Evolutionary conservation across 2,888 invertebrate genomes (phyloP).

Genomic region (Mythimna albipuncta): DNA sequence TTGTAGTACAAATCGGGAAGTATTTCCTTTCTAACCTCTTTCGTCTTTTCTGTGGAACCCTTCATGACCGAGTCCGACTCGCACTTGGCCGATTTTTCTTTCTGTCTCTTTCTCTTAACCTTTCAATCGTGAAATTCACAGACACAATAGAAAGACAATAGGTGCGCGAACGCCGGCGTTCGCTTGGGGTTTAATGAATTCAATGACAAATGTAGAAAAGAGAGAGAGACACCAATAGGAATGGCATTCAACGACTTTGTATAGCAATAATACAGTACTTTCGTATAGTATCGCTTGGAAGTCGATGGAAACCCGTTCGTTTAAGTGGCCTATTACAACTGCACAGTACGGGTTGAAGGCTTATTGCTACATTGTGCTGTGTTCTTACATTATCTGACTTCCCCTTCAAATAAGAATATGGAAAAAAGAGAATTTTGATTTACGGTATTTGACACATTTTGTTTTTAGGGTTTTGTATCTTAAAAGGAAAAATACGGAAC

Average conservation of each 20-base stretch:
- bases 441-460: neutral
- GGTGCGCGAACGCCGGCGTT: too few relatives aligned
- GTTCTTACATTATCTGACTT: slow-evolving; percentile 22
- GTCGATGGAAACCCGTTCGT: slow-evolving; percentile 47
- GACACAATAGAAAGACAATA: too few relatives aligned
- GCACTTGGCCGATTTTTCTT: too few relatives aligned
- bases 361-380: slow-evolving; percentile 35
- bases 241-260: slow-evolving; percentile 28
- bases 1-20: too few relatives aligned
- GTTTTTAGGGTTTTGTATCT: too few relatives aligned
- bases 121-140: too few relatives aligned
- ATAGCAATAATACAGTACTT: slow-evolving; percentile 30
- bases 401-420: neutral
- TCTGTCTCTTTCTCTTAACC: too few relatives aligned
- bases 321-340: slow-evolving; percentile 55
- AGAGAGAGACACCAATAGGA: neutral
- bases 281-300: slow-evolving; percentile 35
- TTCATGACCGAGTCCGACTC: too few relatives aligned
- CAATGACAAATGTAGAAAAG: neutral
- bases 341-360: slow-evolving; percentile 36
- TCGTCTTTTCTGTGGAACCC: too few relatives aligned
- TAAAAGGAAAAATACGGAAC: too few relatives aligned
- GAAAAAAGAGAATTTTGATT: neutral
- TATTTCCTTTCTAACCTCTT: too few relatives aligned
- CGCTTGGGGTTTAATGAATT: too few relatives aligned